Evolutionary conservation across 2,113 vertebrate genomes (phyloP).

Genomic region (Procapra przewalskii): DNA sequence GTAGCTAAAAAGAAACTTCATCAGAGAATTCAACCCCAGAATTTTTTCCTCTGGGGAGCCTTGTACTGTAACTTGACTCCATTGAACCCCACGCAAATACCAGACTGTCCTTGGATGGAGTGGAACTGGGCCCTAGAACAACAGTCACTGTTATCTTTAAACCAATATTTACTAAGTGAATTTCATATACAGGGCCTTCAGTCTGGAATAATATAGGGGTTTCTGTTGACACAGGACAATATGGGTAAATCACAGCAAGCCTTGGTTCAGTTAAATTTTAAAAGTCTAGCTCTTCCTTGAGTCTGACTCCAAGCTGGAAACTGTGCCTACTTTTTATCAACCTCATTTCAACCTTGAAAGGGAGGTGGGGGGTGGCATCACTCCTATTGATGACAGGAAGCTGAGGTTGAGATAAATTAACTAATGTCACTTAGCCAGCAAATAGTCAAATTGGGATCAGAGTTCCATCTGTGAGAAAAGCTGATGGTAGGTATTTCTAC

Average conservation of each 20-base stretch:
- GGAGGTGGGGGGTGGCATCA: not conserved
- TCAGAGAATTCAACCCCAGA: not conserved
- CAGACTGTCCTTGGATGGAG: not conserved
- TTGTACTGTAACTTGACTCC: not conserved
- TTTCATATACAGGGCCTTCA: not conserved
- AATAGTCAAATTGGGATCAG: not conserved
- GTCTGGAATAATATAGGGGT: not conserved
- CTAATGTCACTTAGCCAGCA: not conserved
- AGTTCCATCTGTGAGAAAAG: not conserved
- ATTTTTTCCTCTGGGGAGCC: not conserved
- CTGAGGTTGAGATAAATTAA: not conserved
- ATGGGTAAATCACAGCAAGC: not conserved
- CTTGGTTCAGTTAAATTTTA: not conserved
- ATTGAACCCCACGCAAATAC: fast-evolving
- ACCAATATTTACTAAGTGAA: not conserved
- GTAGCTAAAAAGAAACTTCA: not conserved
- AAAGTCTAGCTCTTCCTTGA: not conserved
- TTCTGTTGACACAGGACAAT: not conserved
- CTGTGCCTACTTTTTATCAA: not conserved
- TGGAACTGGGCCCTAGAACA: not conserved
- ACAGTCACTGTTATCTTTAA: not conserved
- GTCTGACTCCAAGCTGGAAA: not conserved
- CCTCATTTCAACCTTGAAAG: not conserved
- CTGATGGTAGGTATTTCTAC: not conserved
- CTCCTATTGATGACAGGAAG: not conserved